These are phyloP conservation scores for Tetragnatha versicolor DNA, from an alignment of 1,140 invertebrate species.

Conservation along the genomic window DNA sequence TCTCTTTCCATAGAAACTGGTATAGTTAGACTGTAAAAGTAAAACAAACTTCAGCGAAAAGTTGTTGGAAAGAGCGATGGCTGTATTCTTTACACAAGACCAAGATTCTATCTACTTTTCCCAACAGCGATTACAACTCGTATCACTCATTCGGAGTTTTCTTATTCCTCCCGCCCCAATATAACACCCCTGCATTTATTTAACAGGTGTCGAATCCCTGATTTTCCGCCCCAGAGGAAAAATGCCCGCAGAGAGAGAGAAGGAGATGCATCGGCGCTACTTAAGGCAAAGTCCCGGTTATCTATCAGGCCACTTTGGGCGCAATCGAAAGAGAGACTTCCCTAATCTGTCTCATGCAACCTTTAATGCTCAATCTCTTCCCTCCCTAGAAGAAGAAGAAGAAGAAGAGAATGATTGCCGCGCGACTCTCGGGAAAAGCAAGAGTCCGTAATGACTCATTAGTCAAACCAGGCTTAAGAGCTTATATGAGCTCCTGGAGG, in stretches of 20 bases:
- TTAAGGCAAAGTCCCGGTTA: constrained; percentile 27
- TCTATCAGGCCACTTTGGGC: constrained; percentile 19
- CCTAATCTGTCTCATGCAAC: constrained; percentile 32
- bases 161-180: no score
- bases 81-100: no score
- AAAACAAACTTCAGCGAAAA: no score
- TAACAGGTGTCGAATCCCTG: no score
- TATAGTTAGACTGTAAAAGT: no score
- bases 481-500: constrained; percentile 41
- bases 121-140: no score
- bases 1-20: no score
- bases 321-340: constrained; percentile 47
- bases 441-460: constrained; percentile 51
- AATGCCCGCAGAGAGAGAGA: not conserved
- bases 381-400: constrained; percentile 7
- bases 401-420: constrained; percentile 43
- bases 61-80: no score
- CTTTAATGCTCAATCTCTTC: constrained; percentile 42
- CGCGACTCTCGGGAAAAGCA: constrained; percentile 40
- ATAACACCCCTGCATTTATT: no score
- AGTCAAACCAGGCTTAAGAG: constrained; percentile 54
- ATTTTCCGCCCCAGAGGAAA: not conserved
- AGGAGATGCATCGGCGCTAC: constrained; percentile 14
- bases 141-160: no score
- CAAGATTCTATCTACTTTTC: no score